Base-by-base conservation (phyloP, 2,797 vertebrate species). In the Scarus forsteni region DNA sequence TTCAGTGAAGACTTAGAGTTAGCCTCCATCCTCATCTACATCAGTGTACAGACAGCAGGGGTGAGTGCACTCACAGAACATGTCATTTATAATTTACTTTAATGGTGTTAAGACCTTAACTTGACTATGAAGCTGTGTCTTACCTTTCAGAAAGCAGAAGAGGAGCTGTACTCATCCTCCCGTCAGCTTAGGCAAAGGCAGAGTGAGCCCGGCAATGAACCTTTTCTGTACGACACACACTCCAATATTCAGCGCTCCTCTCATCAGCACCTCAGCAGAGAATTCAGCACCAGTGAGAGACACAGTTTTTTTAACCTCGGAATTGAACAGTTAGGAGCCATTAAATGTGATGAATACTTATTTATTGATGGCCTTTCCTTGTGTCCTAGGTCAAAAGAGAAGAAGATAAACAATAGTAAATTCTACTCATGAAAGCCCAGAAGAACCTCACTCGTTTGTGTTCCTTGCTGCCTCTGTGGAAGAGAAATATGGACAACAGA, bases 91-190 rank as follows among this genome's bases (percentile, higher is more conserved):
- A 27, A 27, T 27, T 27, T 27, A 27, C 27, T 27, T 27, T 12
- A 27, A 34, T 12, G 34, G 12, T 35, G 3, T 11, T 1, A 38
- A 5, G 1, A 13, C 16, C 53, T 56, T 44, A 59, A 55, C 2
- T 0, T 61, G 10, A 50, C 3, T 0, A 3, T 3, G 39, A n/a
- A 19, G 5, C 16, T 5, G 2, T 35, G 49, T 61, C 3, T 9
- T 38, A 6, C 53, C 1, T 1, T 11, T 66, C 81, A 99, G 97
- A 95, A 94, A 88, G 90, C 88, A 0, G 95, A 96, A 85, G 97
- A 99, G 85, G 98, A 96, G 45, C 94, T 99, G n/a, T 99, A 99
- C 74, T 96, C 96, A 0, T 98, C 97, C 0, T 98, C 95, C 57
- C 93, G 90, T 73, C 96, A 98, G 70, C 93, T 99, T 77, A 94